Conservation (phyloP, 2,797 vertebrate species). For the Enteromius trimaculatus region DNA sequence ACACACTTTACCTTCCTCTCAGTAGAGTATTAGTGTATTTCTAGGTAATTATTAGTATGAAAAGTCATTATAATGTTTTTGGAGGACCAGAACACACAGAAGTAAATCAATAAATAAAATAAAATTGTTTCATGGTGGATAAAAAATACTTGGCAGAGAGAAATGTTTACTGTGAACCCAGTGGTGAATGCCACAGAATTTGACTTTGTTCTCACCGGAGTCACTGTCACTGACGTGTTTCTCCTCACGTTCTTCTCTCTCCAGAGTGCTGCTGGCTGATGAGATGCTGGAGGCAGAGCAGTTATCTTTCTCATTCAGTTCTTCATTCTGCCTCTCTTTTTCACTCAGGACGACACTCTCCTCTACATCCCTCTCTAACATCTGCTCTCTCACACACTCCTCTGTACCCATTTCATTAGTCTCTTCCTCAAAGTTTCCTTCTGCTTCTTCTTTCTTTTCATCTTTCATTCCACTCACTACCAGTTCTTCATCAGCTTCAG, state of each 20-base stretch:
- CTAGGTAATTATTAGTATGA: neutral
- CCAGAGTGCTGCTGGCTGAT: conserved; percentile 95
- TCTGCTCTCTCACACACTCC: conserved; percentile 78
- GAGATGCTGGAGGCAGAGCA: conserved; percentile 98
- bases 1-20: neutral
- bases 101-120: neutral
- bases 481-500: conserved; percentile 54
- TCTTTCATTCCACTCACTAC: conserved; percentile 38
- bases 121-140: neutral
- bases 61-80: neutral
- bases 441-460: conserved; percentile 66
- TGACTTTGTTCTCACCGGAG: conserved; percentile 76
- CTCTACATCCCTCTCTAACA: conserved; percentile 82
- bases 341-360: conserved; percentile 88
- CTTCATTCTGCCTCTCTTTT: conserved; percentile 96
- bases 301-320: conserved; percentile 97
- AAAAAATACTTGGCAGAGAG: neutral
- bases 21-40: neutral
- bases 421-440: conserved; percentile 66
- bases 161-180: neutral
- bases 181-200: neutral
- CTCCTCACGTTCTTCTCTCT: conserved; percentile 94
- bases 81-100: neutral
- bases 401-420: conserved; percentile 69
- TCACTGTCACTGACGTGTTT: conserved; percentile 83